phyloP scores from a whole-genome alignment of 2,797 vertebrate species.

The Crenichthys baileyi region DNA sequence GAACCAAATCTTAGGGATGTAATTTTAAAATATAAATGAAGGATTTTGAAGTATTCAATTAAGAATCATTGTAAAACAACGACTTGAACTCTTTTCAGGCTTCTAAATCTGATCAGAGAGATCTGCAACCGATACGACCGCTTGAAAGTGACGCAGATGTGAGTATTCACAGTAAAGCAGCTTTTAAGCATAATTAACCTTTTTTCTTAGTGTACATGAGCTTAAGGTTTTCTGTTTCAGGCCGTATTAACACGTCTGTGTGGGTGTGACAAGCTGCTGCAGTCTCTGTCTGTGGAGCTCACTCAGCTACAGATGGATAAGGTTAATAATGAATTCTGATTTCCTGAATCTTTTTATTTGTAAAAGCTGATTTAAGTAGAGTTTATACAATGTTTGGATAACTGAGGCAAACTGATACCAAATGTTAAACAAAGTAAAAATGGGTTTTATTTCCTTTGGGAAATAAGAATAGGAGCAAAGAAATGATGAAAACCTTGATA shows the following conservation, averaged over 20 bases:
- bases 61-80: not conserved
- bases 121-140: constrained; percentile 67
- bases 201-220: constrained; percentile 4
- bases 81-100: constrained; percentile 57
- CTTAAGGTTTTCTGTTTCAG: constrained; percentile 67
- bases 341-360: not conserved
- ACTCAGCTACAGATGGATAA: constrained; percentile 88
- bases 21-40: not conserved
- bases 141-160: constrained; percentile 82
- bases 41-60: not conserved
- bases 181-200: not conserved
- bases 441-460: not conserved
- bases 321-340: constrained; percentile 65
- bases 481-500: not conserved
- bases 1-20: not conserved
- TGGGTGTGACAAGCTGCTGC: constrained; percentile 90
- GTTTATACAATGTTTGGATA: too few relatives aligned
- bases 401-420: not conserved
- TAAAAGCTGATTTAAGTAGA: not conserved
- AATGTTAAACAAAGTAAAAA: not conserved
- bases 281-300: constrained; percentile 84
- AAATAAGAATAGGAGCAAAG: not conserved
- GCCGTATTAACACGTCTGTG: constrained; percentile 89
- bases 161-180: constrained; percentile 46
- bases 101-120: constrained; percentile 68